A percentile compares a stretch with the other conserved stretches of the same genome.
phyloP scores from a whole-genome alignment of 2,888 invertebrate genomes.

The Agrotis segetum region DNA sequence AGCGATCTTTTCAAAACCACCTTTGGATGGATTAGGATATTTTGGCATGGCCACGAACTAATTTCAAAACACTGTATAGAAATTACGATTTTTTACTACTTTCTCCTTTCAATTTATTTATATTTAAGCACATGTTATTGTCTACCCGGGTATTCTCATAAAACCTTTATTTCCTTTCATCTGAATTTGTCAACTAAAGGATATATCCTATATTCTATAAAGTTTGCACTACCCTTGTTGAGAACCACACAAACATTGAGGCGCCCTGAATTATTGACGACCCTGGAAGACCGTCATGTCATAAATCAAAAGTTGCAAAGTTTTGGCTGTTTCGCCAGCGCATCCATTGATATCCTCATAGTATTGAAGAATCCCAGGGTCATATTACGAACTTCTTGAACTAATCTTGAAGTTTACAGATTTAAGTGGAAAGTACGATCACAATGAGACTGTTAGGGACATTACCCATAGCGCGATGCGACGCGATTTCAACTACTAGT shows the following conservation, averaged over 20 bases:
- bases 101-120: background rate
- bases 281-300: slow-evolving; percentile 39
- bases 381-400: slow-evolving; percentile 39
- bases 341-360: slow-evolving; percentile 52
- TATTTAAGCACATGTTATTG: background rate
- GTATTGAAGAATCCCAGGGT: slow-evolving; percentile 27
- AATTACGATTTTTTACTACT: background rate
- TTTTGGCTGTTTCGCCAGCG: slow-evolving; percentile 49
- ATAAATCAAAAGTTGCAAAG: slow-evolving; percentile 64
- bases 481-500: too few relatives aligned
- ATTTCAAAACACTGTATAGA: background rate
- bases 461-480: too few relatives aligned
- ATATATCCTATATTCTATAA: background rate
- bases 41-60: background rate
- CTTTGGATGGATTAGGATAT: background rate
- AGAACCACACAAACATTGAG: slow-evolving; percentile 23
- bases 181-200: background rate
- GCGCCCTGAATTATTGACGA: slow-evolving; percentile 43
- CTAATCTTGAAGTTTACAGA: slow-evolving; percentile 38
- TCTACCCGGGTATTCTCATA: background rate
- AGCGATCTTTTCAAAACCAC: too few relatives aligned
- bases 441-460: slow-evolving; percentile 8
- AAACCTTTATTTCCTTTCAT: background rate
- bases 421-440: slow-evolving; percentile 29
- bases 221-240: slow-evolving; percentile 1